Evolutionary conservation across 1,140 invertebrate species (phyloP), one percentile per base, ranked within the genome.

Genomic region (Akabosia matsudoensis): DNA sequence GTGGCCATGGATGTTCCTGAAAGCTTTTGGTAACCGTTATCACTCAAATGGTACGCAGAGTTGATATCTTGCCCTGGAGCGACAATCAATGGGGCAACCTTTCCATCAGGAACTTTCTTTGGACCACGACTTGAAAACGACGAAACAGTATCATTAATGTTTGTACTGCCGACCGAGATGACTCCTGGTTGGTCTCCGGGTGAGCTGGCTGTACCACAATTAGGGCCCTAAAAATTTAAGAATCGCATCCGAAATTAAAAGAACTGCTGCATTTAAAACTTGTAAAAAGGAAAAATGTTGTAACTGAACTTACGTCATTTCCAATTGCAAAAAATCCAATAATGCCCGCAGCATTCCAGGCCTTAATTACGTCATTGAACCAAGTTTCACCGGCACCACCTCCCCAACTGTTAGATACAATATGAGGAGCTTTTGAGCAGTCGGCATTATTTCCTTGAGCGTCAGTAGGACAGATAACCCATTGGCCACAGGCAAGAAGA

Each of bases 321-420:
- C 61, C 61, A 67, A 67, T 74, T 30, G 78, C 75, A 24, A 79
- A 79, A 16, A 79, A 33, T 14, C 75, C 75, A 33, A 78, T 51
- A 30, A 78, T 78, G 22, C 76, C 76, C 10, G 30, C 76, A 4
- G 64, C 33, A 24, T 52, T 72, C 74, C 74, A 76, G 1, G 75
- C 72, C 0, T 51, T 67, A 31, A 79, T 70, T 0, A 76, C 72
- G 10, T 51, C 16, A 30, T 79, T 61, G 70, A 71, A 78, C 37
- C 70, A 78, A 10, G 72, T 24, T 34, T 75, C 56, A 1, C 28
- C 73, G 18, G 51, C 64, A 34, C 73, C 73, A 61, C 76, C 76
- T 30, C 77, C 77, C 78, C 78, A 79, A 30, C 54, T 56, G 70
- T 74, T 74, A 24, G 33, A 74, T 14, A 79, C 74, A 30, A 79